phyloP scores from a whole-genome alignment of 2,888 invertebrate species.

The Mesodorylaimus sp. region DNA sequence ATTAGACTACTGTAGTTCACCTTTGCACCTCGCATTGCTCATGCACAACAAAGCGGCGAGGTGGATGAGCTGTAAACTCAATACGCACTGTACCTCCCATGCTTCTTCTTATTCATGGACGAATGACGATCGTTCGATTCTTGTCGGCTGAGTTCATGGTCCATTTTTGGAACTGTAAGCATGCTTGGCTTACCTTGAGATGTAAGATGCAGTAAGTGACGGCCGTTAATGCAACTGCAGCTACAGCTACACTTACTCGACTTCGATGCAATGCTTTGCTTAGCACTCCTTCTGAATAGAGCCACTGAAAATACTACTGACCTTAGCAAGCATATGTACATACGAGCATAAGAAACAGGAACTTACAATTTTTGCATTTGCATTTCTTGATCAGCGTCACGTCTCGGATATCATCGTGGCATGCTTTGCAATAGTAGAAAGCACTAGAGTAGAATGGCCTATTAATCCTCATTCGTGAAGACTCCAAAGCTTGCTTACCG shows the following conservation, averaged over 20 bases:
- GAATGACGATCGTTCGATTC: no score
- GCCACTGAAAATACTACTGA: constrained; percentile 53
- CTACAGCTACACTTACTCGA: background rate
- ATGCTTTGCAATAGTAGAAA: constrained; percentile 98
- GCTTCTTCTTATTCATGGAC: no score
- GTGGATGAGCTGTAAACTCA: no score
- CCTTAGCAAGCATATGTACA: background rate
- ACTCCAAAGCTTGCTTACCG: constrained; percentile 44
- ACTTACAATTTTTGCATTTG: constrained; percentile 99
- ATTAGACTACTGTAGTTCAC: no score
- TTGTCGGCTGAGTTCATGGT: no score
- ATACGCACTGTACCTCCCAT: no score
- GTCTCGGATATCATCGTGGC: constrained; percentile 94
- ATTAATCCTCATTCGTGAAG: background rate
- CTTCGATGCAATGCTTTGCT: constrained; percentile 34
- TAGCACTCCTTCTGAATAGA: constrained; percentile 98
- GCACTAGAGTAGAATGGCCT: constrained; percentile 48
- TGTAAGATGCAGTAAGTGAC: no score
- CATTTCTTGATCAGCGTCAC: constrained; percentile 98
- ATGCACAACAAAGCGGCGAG: no score
- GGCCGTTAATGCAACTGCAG: background rate
- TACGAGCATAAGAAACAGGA: background rate
- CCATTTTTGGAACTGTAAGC: no score
- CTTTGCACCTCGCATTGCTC: no score
- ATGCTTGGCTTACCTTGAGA: no score